Base-by-base conservation (phyloP, 1,140 invertebrate species). In the Neodiprion lecontei region DNA sequence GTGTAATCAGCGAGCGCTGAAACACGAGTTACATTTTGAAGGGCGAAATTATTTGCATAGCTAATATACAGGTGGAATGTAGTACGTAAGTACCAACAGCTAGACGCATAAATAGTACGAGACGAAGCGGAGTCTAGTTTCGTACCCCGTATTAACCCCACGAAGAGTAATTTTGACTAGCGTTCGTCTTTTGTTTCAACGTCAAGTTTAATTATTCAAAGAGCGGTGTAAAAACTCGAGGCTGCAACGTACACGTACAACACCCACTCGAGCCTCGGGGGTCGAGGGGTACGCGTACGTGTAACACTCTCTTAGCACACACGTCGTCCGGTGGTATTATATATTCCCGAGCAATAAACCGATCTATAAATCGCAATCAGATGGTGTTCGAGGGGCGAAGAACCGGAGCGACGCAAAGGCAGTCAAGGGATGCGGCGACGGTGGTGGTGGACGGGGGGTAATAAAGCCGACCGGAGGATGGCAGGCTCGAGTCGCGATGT, bases 331-430 rank as follows among this genome's bases (percentile, higher is more conserved):
- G 40, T 28, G 0, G 21, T 69, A 47, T 69, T 69, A 47, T 23
- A 69, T 23, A 69, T 69, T 28, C 68, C 11, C 11, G 48, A 11
- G 74, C 74, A 69, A 74, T 83, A 81, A 81, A 82, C 77, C 61
- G 17, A 74, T 80, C 76, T 74, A 79, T 77, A 77, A 79, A 81
- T 74, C 76, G 74, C 73, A 69, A 83, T 83, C 75, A 69, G 68
- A 9, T 69, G 7, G 68, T n/a, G 72, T 73, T 72, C 74, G 74
- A 73, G 77, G 69, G 68, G 70, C 77, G 10, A 17, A 66, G 67
- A 67, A 47, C 48, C 48, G 23, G 28, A 73, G n/a, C 75, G 65
- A 75, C 74, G 72, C 75, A 74, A 71, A 50, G 53, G 48, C 72
- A 47, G 48, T 14, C 10, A 12, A 11, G 65, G 10, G 70, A 74